Evolutionary conservation across 2,888 invertebrate species (phyloP), one percentile per base, ranked within the genome.

Genomic region (Machimus atricapillus): DNA sequence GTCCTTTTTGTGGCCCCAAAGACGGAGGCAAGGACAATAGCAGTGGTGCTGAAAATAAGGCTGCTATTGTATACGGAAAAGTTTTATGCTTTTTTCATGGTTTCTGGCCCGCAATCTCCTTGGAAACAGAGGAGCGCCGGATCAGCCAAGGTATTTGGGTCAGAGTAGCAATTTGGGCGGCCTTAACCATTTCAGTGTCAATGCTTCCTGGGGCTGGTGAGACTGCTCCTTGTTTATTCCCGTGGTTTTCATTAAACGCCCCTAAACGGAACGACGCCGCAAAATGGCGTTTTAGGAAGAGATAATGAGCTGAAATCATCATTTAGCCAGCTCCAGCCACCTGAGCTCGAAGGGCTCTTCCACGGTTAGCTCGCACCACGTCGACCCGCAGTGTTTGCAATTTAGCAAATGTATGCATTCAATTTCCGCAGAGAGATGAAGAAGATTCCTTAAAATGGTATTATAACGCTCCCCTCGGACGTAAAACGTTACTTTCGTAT

Each of bases 261-360:
- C 58, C 23, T 82, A 82, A 82, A 82, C 82, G 82, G 23, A 82
- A 82, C 23, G 58, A 82, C 19, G 40, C 82, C 82, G 16, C 52
- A 37, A 66, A 58, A 82, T 82, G 16, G 66, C 58, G 58, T 82
- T 82, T 82, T 82, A 82, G 82, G 82, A 58, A 37, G 82, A 82
- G 82, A 82, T 82, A 82, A 82, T 82, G 82, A 82, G 82, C 82
- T 82, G 82, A 82, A 82, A 82, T 82, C 37, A 82, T 82, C 82
- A 82, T 82, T 82, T 58, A 66, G 82, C 58, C 52, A 40, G 66
- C 82, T 82, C 58, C 82, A 82, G 52, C 58, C 82, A 82, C 82
- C 82, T 82, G 82, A 82, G 82, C 23, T 34, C 37, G 19, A 31
- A 52, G 27, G 23, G 46, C 81, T 27, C n/a, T 56, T 27, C 19